These are phyloP conservation scores for Dryobates pubescens DNA, from an alignment of 2,797 vertebrate genomes.

Conservation along the genomic window DNA sequence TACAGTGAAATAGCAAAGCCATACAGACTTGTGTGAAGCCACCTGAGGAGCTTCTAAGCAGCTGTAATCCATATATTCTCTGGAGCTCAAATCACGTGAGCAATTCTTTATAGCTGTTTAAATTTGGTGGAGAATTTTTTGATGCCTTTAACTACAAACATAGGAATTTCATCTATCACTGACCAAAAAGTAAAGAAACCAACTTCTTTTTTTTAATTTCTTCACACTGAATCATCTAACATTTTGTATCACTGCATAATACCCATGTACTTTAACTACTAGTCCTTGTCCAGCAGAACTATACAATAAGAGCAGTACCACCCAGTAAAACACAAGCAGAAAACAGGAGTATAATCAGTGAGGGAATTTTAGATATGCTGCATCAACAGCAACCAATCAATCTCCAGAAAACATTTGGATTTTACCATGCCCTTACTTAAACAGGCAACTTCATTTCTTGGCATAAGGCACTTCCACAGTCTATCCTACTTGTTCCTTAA, in stretches of 20 bases:
- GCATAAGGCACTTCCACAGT: constrained; percentile 21
- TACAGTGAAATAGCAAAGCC: not conserved
- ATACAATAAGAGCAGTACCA: not conserved
- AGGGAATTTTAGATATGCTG: not conserved
- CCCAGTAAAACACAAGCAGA: not conserved
- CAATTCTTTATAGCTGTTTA: not conserved
- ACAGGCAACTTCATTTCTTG: constrained; percentile 2
- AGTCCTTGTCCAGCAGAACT: not conserved
- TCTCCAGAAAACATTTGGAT: not conserved
- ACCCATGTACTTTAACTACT: not conserved
- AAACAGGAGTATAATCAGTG: not conserved
- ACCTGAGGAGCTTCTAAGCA: not conserved
- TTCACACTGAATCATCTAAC: not conserved
- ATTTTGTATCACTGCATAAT: not conserved
- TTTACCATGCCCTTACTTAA: not conserved
- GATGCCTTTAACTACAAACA: not conserved
- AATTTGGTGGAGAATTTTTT: not conserved
- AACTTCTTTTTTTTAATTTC: too few relatives aligned
- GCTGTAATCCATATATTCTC: not conserved
- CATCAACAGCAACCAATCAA: not conserved
- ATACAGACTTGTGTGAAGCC: not conserved
- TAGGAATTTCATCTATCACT: not conserved
- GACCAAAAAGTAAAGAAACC: not conserved
- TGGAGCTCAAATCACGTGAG: not conserved
- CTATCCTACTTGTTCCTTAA: constrained; percentile 52